Conservation (phyloP, 2,113 vertebrate species). For the Xiphorhynchus elegans region DNA sequence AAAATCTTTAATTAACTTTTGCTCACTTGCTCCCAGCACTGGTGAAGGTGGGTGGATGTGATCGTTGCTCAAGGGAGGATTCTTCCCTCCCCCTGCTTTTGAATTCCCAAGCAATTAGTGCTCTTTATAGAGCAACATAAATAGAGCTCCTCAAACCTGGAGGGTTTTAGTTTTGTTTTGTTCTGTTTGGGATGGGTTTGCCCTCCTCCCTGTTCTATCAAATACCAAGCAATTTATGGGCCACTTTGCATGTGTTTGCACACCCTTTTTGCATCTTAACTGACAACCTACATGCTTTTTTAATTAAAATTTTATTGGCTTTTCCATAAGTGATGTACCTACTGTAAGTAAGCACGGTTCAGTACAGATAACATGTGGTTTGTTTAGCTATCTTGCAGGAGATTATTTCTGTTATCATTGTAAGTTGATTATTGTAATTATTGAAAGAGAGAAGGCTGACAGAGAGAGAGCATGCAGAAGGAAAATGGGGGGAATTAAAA, state of each 20-base stretch:
- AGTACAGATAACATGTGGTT: constrained; percentile 60
- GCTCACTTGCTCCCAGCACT: neutral
- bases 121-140: constrained; percentile 12
- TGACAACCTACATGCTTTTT: constrained; percentile 52
- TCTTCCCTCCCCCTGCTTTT: constrained; percentile 40
- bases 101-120: constrained; percentile 41
- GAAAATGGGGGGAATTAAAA: constrained; percentile 58
- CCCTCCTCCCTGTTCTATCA: constrained; percentile 8
- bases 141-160: constrained; percentile 24
- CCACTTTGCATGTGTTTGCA: neutral
- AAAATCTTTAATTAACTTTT: constrained; percentile 63
- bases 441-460: constrained; percentile 64
- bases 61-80: constrained; percentile 8
- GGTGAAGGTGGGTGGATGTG: constrained; percentile 44
- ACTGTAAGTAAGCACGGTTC: constrained; percentile 45
- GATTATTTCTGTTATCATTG: constrained; percentile 73
- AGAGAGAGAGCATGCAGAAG: constrained; percentile 24
- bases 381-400: constrained; percentile 71
- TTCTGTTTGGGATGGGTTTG: constrained; percentile 1
- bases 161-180: neutral
- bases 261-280: constrained; percentile 21
- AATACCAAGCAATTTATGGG: constrained; percentile 10
- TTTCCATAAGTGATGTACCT: constrained; percentile 64
- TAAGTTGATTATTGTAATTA: constrained; percentile 74
- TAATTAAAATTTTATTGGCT: constrained; percentile 73